Base-by-base conservation (phyloP, 2,797 vertebrate species). In the Hippocampus kuda region DNA sequence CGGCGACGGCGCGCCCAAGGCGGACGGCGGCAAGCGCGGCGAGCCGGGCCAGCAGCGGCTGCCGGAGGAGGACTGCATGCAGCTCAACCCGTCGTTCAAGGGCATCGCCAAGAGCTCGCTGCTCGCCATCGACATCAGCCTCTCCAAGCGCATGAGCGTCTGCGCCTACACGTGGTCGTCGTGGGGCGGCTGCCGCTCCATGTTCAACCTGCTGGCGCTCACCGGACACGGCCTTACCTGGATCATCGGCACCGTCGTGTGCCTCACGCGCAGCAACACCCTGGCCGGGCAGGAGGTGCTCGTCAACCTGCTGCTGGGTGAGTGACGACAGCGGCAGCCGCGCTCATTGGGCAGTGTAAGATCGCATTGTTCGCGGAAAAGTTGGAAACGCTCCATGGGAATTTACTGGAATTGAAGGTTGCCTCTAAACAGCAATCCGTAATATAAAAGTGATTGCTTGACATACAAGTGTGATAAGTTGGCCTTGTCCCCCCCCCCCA, bases 1-100 rank as follows among this genome's bases (percentile, higher is more conserved):
- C 1, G 71, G 69, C 34, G 88, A 88, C 9, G 87, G 42, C 11
- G 65, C 46, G 7, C 16, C 65, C 1, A 63, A 63, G 22, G 22
- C 61, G 44, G 65, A 66, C 41, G 62, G 38, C 30, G 74, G 86
- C 86, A 91, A 90, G 65, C 94, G 92, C 83, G 89, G 92, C 68
- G 76, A 91, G 79, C 92, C 91, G 49, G 93, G 93, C 69, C 67
- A 88, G 22, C n/a, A 44, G 77, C 93, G 90, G 34, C 84, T 90
- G 81, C 95, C 96, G 0, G 95, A 98, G 70, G 95, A 97, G 73
- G 95, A 98, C 89, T 98, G 97, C 81, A 99, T 98, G 94, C 97
- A 91, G 88, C 92, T 99, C 65, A 98, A 99, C 89, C 97, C 96
- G 9, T 96, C 95, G 11, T 96, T 98, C 86, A 93, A 91, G 83